Conservation (phyloP, 2,888 invertebrate species). For the Zaprionus obscuricornis region DNA sequence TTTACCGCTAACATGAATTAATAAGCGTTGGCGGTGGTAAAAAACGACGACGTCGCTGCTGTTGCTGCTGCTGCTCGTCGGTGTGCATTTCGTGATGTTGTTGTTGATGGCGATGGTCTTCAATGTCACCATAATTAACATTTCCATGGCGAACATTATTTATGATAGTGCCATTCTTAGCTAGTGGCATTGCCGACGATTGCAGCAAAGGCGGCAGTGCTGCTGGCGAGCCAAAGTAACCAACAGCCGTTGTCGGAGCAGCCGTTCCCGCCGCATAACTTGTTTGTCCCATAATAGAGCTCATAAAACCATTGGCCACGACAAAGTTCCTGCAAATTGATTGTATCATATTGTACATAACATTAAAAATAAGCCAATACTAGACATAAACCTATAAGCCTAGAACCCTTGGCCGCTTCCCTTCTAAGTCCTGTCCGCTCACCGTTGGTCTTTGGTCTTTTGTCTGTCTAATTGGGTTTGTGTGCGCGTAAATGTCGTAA, state of each 20-base stretch:
- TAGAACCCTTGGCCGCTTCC: background rate
- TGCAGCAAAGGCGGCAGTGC: slow-evolving; percentile 44
- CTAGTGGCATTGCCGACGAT: no score
- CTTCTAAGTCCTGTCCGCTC: no score
- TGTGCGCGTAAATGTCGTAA: slow-evolving; percentile 80
- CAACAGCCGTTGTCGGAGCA: slow-evolving; percentile 25
- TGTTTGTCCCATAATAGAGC: slow-evolving; percentile 82
- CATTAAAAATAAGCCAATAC: slow-evolving; percentile 34
- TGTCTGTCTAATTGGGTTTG: slow-evolving; percentile 68
- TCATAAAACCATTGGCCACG: slow-evolving; percentile 86
- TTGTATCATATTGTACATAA: slow-evolving; percentile 60
- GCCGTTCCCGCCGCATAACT: slow-evolving; percentile 79
- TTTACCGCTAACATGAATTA: slow-evolving; percentile 79
- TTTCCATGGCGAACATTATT: slow-evolving; percentile 48
- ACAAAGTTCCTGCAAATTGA: slow-evolving; percentile 85
- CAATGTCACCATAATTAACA: slow-evolving; percentile 70
- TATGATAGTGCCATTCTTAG: slow-evolving; percentile 25
- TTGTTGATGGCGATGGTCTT: slow-evolving; percentile 28
- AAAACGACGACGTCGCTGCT: slow-evolving; percentile 46
- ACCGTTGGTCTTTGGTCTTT: background rate
- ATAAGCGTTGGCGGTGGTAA: slow-evolving; percentile 54
- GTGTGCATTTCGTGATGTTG: slow-evolving; percentile 15
- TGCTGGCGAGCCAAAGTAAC: slow-evolving; percentile 78
- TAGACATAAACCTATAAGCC: background rate
- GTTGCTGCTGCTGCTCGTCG: slow-evolving; percentile 37